Evolutionary conservation across 2,888 invertebrate species (phyloP).

Genomic region (Tuta absoluta): DNA sequence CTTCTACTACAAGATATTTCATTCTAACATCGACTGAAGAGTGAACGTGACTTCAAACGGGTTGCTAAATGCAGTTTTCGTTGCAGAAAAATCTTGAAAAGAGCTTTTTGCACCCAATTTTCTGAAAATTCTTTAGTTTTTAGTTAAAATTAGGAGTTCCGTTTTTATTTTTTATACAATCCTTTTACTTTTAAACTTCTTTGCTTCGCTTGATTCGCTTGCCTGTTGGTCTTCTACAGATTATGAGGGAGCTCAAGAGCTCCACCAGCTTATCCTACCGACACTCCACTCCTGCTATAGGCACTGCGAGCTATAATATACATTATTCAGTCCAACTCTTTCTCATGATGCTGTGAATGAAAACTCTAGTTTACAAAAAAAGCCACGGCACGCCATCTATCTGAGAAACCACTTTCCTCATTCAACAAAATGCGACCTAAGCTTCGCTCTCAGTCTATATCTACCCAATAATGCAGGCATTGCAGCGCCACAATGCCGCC

Average conservation of each 20-base stretch:
- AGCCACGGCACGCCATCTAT: not conserved
- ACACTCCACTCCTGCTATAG: too few species aligned
- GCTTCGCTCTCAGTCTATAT: not conserved
- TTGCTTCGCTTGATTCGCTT: too few species aligned
- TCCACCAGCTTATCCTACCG: too few species aligned
- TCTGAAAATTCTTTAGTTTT: not conserved
- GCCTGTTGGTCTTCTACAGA: too few species aligned
- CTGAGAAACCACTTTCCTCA: not conserved
- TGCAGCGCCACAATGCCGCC: not conserved
- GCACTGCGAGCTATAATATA: too few species aligned
- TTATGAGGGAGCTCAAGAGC: too few species aligned
- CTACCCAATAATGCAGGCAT: not conserved
- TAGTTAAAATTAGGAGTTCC: not conserved
- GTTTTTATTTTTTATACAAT: not conserved
- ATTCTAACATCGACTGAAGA: not conserved
- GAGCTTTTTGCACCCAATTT: not conserved
- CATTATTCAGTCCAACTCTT: not conserved
- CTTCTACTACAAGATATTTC: not conserved
- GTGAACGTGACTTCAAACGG: not conserved
- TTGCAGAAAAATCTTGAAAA: not conserved
- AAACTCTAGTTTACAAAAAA: not conserved
- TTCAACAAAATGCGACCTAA: not conserved
- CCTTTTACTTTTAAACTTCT: not conserved
- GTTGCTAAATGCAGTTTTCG: conserved; percentile 1
- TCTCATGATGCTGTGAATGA: not conserved